These are phyloP conservation scores for Gambusia yucatana DNA, from an alignment of 2,797 vertebrate species.

Conservation along the genomic window DNA sequence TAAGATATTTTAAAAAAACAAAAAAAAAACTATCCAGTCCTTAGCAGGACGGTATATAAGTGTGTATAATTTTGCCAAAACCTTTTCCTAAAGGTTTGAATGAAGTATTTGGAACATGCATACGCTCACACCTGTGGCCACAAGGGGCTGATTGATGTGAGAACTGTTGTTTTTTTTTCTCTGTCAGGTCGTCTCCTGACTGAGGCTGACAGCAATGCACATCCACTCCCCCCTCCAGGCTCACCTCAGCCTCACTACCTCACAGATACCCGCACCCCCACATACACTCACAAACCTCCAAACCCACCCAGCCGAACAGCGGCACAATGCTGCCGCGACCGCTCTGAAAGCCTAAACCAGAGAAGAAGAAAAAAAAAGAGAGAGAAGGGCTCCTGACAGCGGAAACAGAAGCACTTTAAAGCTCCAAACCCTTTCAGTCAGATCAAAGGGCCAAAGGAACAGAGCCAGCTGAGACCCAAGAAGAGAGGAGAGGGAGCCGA, in stretches of 20 bases:
- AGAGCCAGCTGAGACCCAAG: slow-evolving; percentile 72
- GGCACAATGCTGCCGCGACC: slow-evolving; percentile 62
- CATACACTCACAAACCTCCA: slow-evolving; percentile 18
- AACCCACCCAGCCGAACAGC: slow-evolving; percentile 56
- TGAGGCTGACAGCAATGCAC: slow-evolving; percentile 58
- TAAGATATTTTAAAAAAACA: neutral
- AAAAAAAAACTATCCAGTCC: neutral
- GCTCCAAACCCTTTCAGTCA: slow-evolving; percentile 78
- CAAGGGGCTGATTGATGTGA: slow-evolving; percentile 43
- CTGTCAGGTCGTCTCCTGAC: slow-evolving; percentile 54
- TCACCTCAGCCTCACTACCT: slow-evolving; percentile 60
- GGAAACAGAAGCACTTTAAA: slow-evolving; percentile 83
- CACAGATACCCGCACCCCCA: slow-evolving; percentile 38
- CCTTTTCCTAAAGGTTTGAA: neutral
- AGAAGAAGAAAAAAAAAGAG: slow-evolving; percentile 44
- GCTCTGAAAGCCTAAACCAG: slow-evolving; percentile 72
- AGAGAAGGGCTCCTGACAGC: slow-evolving; percentile 75
- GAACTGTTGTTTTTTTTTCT: slow-evolving; percentile 39
- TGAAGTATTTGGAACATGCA: neutral
- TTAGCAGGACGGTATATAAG: neutral
- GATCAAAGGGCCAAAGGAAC: slow-evolving; percentile 80
- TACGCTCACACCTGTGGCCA: slow-evolving; percentile 30
- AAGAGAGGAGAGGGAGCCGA: slow-evolving; percentile 56
- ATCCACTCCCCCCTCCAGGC: slow-evolving; percentile 22
- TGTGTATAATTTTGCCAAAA: neutral